phyloP scores from a whole-genome alignment of 2,888 invertebrate genomes.

The Apomyelois bistriatella region DNA sequence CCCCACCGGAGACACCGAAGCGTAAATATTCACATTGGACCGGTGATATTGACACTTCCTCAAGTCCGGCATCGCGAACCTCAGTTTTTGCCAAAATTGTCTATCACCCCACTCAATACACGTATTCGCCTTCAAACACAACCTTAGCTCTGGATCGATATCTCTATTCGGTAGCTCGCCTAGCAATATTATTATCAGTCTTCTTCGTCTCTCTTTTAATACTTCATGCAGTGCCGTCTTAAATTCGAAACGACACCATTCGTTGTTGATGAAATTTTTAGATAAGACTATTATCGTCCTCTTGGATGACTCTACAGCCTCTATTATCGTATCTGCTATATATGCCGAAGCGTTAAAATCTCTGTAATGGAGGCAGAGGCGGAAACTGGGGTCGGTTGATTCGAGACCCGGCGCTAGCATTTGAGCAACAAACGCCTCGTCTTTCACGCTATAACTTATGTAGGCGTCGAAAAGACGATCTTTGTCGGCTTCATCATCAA shows the following conservation, averaged over 20 bases:
- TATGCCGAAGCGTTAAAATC: conserved; percentile 94
- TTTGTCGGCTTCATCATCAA: conserved; percentile 89
- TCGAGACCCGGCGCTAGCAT: conserved; percentile 93
- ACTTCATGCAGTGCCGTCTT: conserved; percentile 95
- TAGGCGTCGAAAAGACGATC: conserved; percentile 96
- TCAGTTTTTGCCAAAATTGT: conserved; percentile 97
- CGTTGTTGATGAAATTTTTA: conserved; percentile 95
- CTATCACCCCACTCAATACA: conserved; percentile 96
- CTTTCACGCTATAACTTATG: conserved; percentile 95
- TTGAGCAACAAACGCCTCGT: conserved; percentile 94
- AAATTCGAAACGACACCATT: conserved; percentile 97
- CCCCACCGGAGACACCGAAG: conserved; percentile 80
- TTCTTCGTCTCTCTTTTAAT: conserved; percentile 90
- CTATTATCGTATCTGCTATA: conserved; percentile 94
- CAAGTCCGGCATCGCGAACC: conserved; percentile 93
- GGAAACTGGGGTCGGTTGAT: conserved; percentile 88
- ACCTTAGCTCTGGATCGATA: conserved; percentile 93
- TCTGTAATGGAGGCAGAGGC: conserved; percentile 94
- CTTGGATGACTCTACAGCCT: conserved; percentile 94
- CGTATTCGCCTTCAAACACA: conserved; percentile 94
- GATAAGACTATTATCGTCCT: conserved; percentile 94
- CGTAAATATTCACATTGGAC: conserved; percentile 86
- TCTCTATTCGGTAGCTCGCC: conserved; percentile 94
- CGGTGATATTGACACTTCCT: conserved; percentile 83
- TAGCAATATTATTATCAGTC: conserved; percentile 93